Conservation (phyloP, 1,140 invertebrate genomes). For the Telenomus remus region DNA sequence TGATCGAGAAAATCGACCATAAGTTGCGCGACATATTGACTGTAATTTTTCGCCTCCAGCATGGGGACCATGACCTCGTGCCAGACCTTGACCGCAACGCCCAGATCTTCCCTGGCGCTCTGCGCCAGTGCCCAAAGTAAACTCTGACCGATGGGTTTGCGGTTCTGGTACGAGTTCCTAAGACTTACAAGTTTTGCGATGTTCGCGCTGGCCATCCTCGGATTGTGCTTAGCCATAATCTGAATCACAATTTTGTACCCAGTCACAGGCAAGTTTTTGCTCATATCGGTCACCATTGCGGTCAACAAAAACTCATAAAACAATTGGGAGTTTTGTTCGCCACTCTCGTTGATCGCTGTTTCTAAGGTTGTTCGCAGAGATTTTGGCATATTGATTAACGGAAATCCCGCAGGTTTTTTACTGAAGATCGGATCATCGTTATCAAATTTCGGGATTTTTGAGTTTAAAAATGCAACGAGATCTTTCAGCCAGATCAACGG, state of each 20-base stretch:
- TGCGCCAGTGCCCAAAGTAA: constrained; percentile 88
- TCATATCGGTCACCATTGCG: constrained; percentile 81
- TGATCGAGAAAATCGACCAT: constrained; percentile 79
- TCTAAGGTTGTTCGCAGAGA: constrained; percentile 76
- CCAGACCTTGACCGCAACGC: constrained; percentile 86
- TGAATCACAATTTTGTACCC: constrained; percentile 84
- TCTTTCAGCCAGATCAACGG: constrained; percentile 80
- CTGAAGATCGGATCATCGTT: constrained; percentile 78
- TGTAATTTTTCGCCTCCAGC: constrained; percentile 83
- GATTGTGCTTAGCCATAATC: constrained; percentile 79
- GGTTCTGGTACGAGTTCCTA: constrained; percentile 87
- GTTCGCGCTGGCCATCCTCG: constrained; percentile 78
- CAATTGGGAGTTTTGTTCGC: constrained; percentile 76
- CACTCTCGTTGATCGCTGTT: constrained; percentile 77
- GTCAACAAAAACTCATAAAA: constrained; percentile 81
- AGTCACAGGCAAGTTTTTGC: constrained; percentile 78
- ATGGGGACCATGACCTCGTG: constrained; percentile 87
- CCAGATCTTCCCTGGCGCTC: constrained; percentile 81
- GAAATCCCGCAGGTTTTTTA: constrained; percentile 74
- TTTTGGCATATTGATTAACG: constrained; percentile 76
- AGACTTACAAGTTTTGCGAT: constrained; percentile 79
- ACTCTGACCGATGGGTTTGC: constrained; percentile 84
- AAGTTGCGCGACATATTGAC: constrained; percentile 82
- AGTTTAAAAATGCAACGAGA: constrained; percentile 79
- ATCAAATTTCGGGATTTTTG: constrained; percentile 77